Evolutionary conservation across 2,797 vertebrate genomes (phyloP), one percentile per base, ranked within the genome.

Genomic region (Balearica regulorum): DNA sequence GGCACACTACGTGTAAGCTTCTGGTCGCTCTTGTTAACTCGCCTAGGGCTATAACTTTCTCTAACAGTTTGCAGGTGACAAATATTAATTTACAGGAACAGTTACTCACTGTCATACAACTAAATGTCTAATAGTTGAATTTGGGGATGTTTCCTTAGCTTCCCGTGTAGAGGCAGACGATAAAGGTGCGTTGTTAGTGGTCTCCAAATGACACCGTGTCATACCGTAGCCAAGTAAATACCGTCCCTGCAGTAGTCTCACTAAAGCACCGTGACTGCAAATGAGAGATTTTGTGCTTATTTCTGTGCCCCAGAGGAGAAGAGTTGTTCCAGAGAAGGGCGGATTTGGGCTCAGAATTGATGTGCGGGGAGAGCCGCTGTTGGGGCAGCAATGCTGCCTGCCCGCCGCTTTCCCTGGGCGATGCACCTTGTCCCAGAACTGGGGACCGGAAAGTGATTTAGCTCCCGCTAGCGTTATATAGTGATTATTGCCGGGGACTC

Each of bases 181-280:
- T 39, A 21, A 78, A n/a, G 35, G 51, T 69, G 35, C 4, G 0
- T 69, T 49, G 60, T 35, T 51, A 10, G 25, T 18, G 17, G 7
- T 73, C 41, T 41, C 49, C n/a, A 43, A 4, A 22, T 26, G 12
- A 15, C 5, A 29, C 33, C 3, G 2, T n/a, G 8, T 33, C 28
- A 0, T 39, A 11, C 13, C 1, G 0, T 10, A 49, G 43, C 33
- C n/a, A 17, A 55, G 43, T 39, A 60, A 10, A 25, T 21, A 5
- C 10, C 20, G 2, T 49, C 77, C 33, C 46, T 54, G 48, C 28
- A 16, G 55, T 2, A 12, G 20, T 12, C 53, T 71, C 22, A 33
- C 53, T 46, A 11, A 51, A 80, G n/a, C 49, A 11, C 60, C 4
- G 3, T n/a, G 66, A 16, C 57, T 53, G 48, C 77, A 51, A 28